Evolutionary conservation across 2,113 vertebrate species (phyloP), one percentile per base, ranked within the genome.

Genomic region (Phalacrocorax brasilianus): DNA sequence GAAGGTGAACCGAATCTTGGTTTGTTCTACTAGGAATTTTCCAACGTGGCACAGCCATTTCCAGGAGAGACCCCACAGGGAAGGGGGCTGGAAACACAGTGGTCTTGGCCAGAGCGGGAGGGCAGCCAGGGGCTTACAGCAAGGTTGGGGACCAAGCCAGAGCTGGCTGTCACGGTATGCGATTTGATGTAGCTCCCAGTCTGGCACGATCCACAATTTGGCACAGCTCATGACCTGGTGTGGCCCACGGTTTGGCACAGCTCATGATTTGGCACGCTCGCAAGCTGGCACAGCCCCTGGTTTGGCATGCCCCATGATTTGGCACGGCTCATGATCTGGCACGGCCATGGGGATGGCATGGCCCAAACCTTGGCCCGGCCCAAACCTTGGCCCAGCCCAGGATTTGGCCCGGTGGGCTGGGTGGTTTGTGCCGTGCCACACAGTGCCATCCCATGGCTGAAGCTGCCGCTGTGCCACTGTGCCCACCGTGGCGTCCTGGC

Each of bases 41-140:
- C 66, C 32, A 20, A 28, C 30, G 0, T 4, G 27, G 8, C 55
- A 3, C 0, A 1, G 59, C 6, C 2, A 0, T 14, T 55, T 15
- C 40, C 22, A 14, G 22, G 32, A n/a, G 18, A 32, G 5, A 28
- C 6, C 9, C 50, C 32, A 27, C 45, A 47, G 73, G 27, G 77
- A 20, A 30, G 14, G 50, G 62, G 40, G 3, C 8, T 0, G 5
- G 26, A 11, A 27, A n/a, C 9, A 0, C 0, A 2, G 11, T 33
- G 40, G 5, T 8, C 13, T 38, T 45, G 47, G 50, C 13, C 2
- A 5, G 14, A 13, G 26, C 8, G 10, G 19, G 76, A 42, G 68
- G 52, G 27, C 66, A 85, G 2, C 45, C 1, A 1, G 66, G 52
- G 49, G 12, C 8, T 70, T 9, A 13, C 1, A 10, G 49, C 0